Conservation (phyloP, 2,797 vertebrate species). For the Ctenochaetus hawaiiensis region DNA sequence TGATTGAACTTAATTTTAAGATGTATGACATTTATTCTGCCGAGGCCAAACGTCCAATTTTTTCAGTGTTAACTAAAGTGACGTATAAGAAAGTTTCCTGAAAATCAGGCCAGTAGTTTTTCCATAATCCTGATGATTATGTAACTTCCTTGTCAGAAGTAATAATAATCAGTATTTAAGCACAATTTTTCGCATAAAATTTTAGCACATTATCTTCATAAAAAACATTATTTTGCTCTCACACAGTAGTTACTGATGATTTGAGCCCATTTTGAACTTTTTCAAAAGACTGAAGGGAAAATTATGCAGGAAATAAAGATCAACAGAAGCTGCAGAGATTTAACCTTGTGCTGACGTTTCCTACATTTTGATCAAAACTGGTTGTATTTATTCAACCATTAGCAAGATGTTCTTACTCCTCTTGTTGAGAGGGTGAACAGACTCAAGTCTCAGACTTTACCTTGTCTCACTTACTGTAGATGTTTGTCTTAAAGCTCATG, state of each 20-base stretch:
- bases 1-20: too few species aligned
- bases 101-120: too few species aligned
- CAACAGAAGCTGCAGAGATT: not conserved
- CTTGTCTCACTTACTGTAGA: constrained; percentile 21
- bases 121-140: too few species aligned
- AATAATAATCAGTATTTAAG: too few species aligned
- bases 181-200: too few species aligned
- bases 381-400: constrained; percentile 1
- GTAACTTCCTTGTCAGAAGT: too few species aligned
- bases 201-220: too few species aligned
- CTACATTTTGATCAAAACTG: constrained; percentile 8
- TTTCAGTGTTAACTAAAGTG: too few species aligned
- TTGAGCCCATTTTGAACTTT: not conserved
- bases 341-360: not conserved
- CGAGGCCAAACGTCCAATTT: too few species aligned
- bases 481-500: constrained; percentile 24
- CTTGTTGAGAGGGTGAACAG: constrained; percentile 6
- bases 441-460: constrained; percentile 4
- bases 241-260: not conserved
- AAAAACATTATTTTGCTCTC: constrained; percentile 4
- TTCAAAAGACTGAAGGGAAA: not conserved
- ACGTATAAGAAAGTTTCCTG: too few species aligned
- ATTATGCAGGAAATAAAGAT: not conserved
- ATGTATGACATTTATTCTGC: too few species aligned
- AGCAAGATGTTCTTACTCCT: not conserved